A percentile compares a stretch with the other conserved stretches of the same genome.
Evolutionary conservation across 2,113 vertebrate genomes (phyloP).

Genomic region (Alces alces): DNA sequence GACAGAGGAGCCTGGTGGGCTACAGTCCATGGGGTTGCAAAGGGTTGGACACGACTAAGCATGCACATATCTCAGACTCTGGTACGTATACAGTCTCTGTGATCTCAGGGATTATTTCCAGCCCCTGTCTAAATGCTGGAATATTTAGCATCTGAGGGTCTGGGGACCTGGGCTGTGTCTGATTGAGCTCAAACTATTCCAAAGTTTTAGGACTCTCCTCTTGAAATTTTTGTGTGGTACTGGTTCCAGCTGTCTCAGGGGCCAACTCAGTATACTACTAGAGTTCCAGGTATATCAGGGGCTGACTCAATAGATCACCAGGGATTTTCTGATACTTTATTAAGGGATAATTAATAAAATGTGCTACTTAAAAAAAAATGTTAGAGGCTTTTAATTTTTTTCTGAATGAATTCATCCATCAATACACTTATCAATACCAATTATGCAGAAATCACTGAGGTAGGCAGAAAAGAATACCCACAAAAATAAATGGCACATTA

Average conservation of each 20-base stretch:
- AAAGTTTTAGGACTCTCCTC: not conserved
- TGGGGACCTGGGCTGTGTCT: not conserved
- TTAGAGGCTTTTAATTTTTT: not conserved
- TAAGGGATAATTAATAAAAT: not conserved
- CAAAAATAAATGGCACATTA: not conserved
- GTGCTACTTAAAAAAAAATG: not conserved
- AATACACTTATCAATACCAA: not conserved
- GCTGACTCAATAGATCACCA: not conserved
- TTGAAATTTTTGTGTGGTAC: not conserved
- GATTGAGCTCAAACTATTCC: not conserved
- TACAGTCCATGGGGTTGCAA: not conserved
- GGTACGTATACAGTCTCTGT: accelerated
- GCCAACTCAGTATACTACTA: not conserved
- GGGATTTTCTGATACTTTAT: not conserved
- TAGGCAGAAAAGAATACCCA: not conserved
- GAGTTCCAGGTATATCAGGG: not conserved
- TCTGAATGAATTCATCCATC: not conserved
- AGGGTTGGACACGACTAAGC: not conserved
- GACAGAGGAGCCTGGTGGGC: not conserved
- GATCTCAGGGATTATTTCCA: not conserved
- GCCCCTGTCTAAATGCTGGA: not conserved
- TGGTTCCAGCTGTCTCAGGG: not conserved
- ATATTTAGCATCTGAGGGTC: not conserved
- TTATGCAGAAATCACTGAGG: not conserved
- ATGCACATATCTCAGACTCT: not conserved